Evolutionary conservation across 2,797 vertebrate species (phyloP), one percentile per base, ranked within the genome.

Genomic region (Spinus olivaceus): DNA sequence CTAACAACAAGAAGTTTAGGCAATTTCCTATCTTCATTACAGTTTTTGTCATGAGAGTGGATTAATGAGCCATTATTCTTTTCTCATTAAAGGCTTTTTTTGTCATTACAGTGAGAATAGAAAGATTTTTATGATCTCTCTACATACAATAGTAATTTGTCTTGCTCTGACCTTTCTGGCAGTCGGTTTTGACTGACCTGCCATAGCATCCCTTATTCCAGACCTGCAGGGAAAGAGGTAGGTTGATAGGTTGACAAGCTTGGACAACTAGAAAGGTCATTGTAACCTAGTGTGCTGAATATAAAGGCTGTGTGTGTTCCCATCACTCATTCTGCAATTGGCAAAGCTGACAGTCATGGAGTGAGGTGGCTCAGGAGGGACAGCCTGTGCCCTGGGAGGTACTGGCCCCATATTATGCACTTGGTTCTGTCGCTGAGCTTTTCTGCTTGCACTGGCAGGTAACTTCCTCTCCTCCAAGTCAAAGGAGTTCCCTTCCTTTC

Each of bases 161-260:
- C 81, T 92, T 86, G 60, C 39, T 94, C 56, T 90, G 71, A 79
- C 92, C 87, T 95, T 96, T 82, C 66, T 93, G 65, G 50, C 83
- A 56, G 44, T 80, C 67, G 87, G 69, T 88, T 93, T 91, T 87
- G 76, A 63, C 65, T 94, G 90, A 72, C 41, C 32, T 90, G 56
- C 67, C 28, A 22, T 49, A 63, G 63, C 23, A 66, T 92, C 61
- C 33, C 21, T 63, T 83, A 69, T 77, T 85, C 65, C 73, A 91
- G 69, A 80, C 66, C 64, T 84, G 54, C 60, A 74, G 69, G 69
- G 61, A 60, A 49, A 9, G 69, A 51, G 39, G n/a, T 63, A 14
- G n/a, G 39, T 24, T 86, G 80, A 17, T 69, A 32, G 41, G 49
- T 14, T 86, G 85, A 24, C 6, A 11, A 80, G 57, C 47, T 51